Evolutionary conservation across 2,888 invertebrate species (phyloP), one percentile per base, ranked within the genome.

Genomic region (Zaprionus obscuricornis): DNA sequence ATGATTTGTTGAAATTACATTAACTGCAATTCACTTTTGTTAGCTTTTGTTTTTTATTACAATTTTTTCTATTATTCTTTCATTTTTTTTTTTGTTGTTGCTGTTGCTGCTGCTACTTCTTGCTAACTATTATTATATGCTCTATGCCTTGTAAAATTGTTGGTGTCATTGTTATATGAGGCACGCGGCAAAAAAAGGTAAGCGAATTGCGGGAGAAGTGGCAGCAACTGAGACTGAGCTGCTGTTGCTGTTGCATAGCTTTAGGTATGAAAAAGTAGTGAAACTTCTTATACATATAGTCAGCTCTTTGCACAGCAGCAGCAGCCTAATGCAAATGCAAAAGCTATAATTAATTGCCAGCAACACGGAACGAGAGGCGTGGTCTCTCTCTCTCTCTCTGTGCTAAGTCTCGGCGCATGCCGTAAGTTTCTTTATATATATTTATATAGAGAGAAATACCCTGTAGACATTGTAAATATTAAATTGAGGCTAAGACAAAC

Each of bases 101-200:
- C 24, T 39, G 18, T 27, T 39, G 24, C 3, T 52, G 34, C 17
- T 59, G n/a, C 43, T 17, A 27, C 39, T 14, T 37, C 20, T 34
- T 22, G 36, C 22, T 55, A 16, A 34, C 73, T 73, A 65, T 78
- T 64, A 79, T 79, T 79, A 79, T 82, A 62, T 83, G 81, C 77
- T 82, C 81, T 75, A 73, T 82, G 84, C 74, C 73, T 82, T 74
- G 73, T 69, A 68, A 82, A 82, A 82, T 82, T 82, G 84, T 71
- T 46, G 59, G 77, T 82, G 81, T 82, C 81, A 82, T 77, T 81
- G 83, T 63, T 65, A 43, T 16, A n/a, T 57, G 57, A 52, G 82
- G 75, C 74, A 78, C 74, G 71, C 59, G 70, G 73, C 70, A 31
- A 45, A 31, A n/a, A n/a, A n/a, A n/a, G n/a, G n/a, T n/a, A n/a